Conservation (phyloP, 2,113 vertebrate species). For the Falcunculus frontatus region DNA sequence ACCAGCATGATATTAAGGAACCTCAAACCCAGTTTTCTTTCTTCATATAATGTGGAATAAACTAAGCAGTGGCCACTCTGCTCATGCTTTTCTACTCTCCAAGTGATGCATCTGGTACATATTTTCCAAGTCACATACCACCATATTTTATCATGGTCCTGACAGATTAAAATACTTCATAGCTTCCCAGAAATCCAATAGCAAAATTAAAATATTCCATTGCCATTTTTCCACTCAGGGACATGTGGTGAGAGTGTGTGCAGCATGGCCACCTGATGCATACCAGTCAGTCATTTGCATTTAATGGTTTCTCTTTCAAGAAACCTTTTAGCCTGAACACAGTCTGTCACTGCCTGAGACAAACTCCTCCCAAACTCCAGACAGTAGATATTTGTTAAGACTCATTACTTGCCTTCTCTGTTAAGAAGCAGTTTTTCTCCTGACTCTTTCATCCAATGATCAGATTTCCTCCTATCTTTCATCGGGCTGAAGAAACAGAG, state of each 20-base stretch:
- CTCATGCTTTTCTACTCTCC: neutral
- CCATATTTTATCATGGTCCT: neutral
- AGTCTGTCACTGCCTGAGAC: neutral
- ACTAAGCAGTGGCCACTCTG: neutral
- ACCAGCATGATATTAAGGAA: neutral
- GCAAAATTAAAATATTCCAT: neutral
- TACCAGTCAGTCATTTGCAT: neutral
- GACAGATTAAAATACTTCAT: neutral
- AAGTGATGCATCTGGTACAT: neutral
- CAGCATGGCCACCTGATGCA: neutral
- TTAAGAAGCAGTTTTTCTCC: neutral
- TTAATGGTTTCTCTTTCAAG: neutral
- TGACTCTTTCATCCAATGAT: neutral
- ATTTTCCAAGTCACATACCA: neutral
- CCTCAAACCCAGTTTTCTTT: neutral
- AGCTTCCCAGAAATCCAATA: neutral
- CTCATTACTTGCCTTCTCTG: neutral
- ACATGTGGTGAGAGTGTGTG: neutral
- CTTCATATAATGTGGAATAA: neutral
- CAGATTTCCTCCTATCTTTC: slow-evolving; percentile 1
- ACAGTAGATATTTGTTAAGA: neutral
- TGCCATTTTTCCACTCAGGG: neutral
- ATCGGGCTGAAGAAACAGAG: neutral
- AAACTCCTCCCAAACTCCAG: neutral
- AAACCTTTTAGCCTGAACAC: neutral